Conservation (phyloP, 2,888 invertebrate species). For the Anthophora plumipes region DNA sequence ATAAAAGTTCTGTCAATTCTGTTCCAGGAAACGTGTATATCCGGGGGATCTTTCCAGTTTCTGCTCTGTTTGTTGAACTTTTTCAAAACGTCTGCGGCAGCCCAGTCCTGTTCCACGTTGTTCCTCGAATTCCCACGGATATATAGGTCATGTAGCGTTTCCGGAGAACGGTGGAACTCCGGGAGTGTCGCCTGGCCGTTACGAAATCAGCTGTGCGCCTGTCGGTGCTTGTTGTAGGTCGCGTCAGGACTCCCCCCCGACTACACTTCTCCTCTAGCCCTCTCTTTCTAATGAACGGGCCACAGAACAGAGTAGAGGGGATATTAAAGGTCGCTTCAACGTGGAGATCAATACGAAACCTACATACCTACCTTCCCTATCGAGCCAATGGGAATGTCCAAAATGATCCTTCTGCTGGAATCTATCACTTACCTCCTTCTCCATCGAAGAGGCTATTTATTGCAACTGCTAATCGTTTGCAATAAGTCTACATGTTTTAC, state of each 20-base stretch:
- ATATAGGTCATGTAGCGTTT: constrained; percentile 69
- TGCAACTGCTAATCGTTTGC: background rate
- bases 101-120: constrained; percentile 42
- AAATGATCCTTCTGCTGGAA: constrained; percentile 42
- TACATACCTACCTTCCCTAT: constrained; percentile 73
- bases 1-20: too few relatives aligned
- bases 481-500: background rate
- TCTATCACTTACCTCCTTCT: background rate
- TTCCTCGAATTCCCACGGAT: constrained; percentile 43
- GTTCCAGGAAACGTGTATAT: background rate
- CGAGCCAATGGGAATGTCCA: constrained; percentile 68
- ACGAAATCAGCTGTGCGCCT: constrained; percentile 79
- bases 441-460: background rate
- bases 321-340: constrained; percentile 78
- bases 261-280: constrained; percentile 32
- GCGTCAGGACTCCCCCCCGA: constrained; percentile 65
- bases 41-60: background rate
- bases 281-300: constrained; percentile 39
- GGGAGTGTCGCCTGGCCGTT: constrained; percentile 65
- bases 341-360: constrained; percentile 78
- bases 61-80: background rate
- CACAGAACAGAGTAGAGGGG: constrained; percentile 53
- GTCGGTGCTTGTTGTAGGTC: constrained; percentile 79
- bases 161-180: constrained; percentile 68
- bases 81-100: constrained; percentile 1